These are phyloP conservation scores for Malacoraja senta DNA, from an alignment of 2,797 vertebrate genomes.

Conservation along the genomic window DNA sequence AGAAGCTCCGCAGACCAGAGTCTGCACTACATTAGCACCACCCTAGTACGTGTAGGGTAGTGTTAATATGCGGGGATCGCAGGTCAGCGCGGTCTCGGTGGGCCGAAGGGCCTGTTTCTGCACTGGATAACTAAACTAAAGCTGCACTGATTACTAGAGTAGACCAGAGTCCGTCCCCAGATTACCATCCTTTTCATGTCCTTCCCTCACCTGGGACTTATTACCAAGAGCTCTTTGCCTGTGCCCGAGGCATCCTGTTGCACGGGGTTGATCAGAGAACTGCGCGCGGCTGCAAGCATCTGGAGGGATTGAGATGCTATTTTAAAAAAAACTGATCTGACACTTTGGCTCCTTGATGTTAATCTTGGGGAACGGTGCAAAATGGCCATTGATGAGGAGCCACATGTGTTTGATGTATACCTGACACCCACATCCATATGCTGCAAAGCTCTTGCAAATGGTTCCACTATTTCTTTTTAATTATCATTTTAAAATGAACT, in stretches of 20 bases:
- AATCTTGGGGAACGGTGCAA: conserved; percentile 13
- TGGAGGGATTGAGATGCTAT: not conserved
- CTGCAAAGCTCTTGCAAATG: not conserved
- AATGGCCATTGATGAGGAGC: not conserved
- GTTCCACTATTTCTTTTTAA: not conserved
- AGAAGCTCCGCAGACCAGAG: no score
- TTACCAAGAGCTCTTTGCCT: not conserved
- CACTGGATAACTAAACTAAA: not conserved
- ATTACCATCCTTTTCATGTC: conserved; percentile 30
- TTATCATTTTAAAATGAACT: not conserved
- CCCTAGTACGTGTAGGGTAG: no score
- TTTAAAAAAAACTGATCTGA: not conserved
- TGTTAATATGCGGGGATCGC: no score
- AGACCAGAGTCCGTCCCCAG: not conserved
- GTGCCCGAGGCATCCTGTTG: not conserved
- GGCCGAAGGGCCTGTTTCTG: no score
- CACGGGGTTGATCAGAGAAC: conserved; percentile 19
- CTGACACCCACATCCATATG: not conserved
- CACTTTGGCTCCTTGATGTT: not conserved
- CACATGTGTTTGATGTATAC: not conserved
- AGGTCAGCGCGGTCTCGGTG: no score
- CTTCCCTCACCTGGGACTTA: conserved; percentile 22
- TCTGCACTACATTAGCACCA: no score
- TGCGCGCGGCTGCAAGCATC: not conserved
- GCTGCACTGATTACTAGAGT: not conserved